Conservation (phyloP, 2,888 invertebrate species). For the Leptinotarsa rubiginosa region DNA sequence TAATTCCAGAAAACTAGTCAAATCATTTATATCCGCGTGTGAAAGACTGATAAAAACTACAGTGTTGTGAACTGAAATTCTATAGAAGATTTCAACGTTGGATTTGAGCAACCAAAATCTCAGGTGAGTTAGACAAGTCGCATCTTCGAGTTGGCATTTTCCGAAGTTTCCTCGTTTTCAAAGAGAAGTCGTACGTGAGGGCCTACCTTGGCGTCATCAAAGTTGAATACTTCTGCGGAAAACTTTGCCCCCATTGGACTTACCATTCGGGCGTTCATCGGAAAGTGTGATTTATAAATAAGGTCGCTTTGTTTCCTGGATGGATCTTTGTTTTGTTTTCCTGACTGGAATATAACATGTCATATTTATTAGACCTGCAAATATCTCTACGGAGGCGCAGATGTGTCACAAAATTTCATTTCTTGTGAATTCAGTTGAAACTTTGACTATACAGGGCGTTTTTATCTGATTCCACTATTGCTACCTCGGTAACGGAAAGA, state of each 20-base stretch:
- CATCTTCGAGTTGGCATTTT: conserved; percentile 10
- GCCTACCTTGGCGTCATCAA: conserved; percentile 21
- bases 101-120: conserved; percentile 23
- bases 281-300: conserved; percentile 8
- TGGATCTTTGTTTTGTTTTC: neutral
- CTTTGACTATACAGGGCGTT: no score
- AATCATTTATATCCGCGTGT: neutral
- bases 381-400: no score
- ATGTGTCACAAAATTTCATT: neutral
- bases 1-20: neutral
- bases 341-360: neutral
- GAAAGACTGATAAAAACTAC: conserved; percentile 1
- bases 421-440: neutral
- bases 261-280: conserved; percentile 3
- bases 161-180: conserved; percentile 30
- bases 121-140: conserved; percentile 35
- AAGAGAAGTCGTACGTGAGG: conserved; percentile 29
- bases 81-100: conserved; percentile 7
- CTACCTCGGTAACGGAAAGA: no score
- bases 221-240: conserved; percentile 11
- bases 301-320: neutral
- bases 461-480: no score
- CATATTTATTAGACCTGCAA: no score
- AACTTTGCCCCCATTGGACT: conserved; percentile 15
- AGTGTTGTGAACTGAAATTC: conserved; percentile 17